A percentile compares a stretch with the other conserved stretches of the same genome.
Evolutionary conservation across 2,888 invertebrate genomes (phyloP).

Genomic region (Amiota minor): DNA sequence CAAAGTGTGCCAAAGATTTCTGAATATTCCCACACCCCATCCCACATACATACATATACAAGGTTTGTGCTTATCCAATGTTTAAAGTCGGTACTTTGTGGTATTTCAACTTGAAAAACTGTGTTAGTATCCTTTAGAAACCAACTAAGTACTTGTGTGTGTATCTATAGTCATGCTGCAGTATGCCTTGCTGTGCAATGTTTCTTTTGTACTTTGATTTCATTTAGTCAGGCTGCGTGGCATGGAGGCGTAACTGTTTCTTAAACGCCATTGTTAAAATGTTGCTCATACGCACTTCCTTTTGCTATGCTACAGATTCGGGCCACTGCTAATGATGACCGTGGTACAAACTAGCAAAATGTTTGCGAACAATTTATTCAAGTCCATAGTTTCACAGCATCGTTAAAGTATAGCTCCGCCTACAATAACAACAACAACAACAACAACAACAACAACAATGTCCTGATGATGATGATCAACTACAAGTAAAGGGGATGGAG

Average conservation of each 20-base stretch:
- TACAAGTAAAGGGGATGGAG: not conserved
- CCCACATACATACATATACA: slow-evolving; percentile 21
- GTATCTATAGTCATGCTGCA: not conserved
- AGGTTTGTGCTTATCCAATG: slow-evolving; percentile 16
- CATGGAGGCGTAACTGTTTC: slow-evolving; percentile 56
- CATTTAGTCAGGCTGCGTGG: not conserved
- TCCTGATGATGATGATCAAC: not conserved
- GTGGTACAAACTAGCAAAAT: slow-evolving; percentile 14
- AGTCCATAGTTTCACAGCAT: slow-evolving; percentile 33
- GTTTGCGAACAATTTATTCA: slow-evolving; percentile 4
- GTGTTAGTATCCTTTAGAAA: not conserved
- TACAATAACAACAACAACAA: slow-evolving; percentile 39
- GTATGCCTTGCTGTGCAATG: not conserved
- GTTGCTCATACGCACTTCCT: slow-evolving; percentile 69
- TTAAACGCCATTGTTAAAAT: slow-evolving; percentile 71
- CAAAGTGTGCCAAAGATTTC: slow-evolving; percentile 51
- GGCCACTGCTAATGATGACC: slow-evolving; percentile 23
- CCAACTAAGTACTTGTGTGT: not conserved
- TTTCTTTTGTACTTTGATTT: not conserved
- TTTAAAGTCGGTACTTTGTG: not conserved
- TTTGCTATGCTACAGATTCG: slow-evolving; percentile 27
- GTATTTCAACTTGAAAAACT: not conserved
- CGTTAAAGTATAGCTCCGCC: slow-evolving; percentile 52
- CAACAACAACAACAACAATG: slow-evolving; percentile 55
- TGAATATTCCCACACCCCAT: slow-evolving; percentile 26